Evolutionary conservation across 2,888 invertebrate genomes (phyloP).

Genomic region (Sinohyriopsis cumingii): DNA sequence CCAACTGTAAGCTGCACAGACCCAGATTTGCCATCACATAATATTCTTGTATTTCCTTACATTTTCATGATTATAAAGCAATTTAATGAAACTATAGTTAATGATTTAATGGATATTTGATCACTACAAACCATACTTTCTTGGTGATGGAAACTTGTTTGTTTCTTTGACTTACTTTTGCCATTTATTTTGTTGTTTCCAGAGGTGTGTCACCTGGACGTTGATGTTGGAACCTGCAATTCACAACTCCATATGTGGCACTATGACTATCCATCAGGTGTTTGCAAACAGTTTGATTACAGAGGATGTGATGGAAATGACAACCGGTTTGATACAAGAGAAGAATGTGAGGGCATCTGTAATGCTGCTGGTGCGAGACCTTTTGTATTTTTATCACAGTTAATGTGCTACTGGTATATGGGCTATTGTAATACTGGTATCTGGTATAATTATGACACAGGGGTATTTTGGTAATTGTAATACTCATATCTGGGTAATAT

Average conservation of each 20-base stretch:
- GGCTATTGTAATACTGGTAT: too few relatives aligned
- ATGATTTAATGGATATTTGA: too few relatives aligned
- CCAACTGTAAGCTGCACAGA: too few relatives aligned
- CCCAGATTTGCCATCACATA: too few relatives aligned
- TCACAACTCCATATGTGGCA: constrained; percentile 22
- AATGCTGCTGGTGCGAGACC: constrained; percentile 1
- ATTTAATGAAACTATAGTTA: too few relatives aligned
- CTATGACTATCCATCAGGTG: constrained; percentile 74
- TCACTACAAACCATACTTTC: constrained; percentile 1
- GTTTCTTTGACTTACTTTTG: constrained; percentile 1
- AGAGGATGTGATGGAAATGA: constrained; percentile 73
- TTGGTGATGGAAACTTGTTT: not conserved
- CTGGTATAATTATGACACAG: too few relatives aligned
- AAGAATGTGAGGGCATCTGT: constrained; percentile 38
- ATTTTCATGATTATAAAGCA: too few relatives aligned
- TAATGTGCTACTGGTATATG: too few relatives aligned
- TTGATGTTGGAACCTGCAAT: constrained; percentile 34
- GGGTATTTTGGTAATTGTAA: too few relatives aligned
- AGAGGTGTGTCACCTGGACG: constrained; percentile 32
- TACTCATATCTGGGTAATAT: too few relatives aligned
- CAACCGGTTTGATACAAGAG: constrained; percentile 75
- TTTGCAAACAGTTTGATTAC: constrained; percentile 82
- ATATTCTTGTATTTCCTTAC: too few relatives aligned
- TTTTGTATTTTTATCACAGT: too few relatives aligned
- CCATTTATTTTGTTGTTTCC: not conserved